phyloP scores from a whole-genome alignment of 2,888 invertebrate genomes.

The Drosophila sordidapex region DNA sequence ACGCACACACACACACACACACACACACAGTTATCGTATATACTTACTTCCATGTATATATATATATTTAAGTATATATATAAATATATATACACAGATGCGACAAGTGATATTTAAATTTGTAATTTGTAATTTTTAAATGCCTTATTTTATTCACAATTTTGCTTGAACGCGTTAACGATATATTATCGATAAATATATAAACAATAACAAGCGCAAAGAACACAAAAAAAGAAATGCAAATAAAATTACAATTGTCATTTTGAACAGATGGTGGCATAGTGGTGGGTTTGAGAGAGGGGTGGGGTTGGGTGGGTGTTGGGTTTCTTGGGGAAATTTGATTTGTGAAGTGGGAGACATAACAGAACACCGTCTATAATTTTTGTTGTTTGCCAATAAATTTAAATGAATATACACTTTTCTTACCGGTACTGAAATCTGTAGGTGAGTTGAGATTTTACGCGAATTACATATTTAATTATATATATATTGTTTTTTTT shows the following conservation, averaged over 20 bases:
- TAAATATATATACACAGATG: background rate
- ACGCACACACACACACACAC: background rate
- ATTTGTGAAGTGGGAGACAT: conserved; percentile 28
- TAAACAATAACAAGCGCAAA: background rate
- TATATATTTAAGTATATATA: conserved; percentile 7
- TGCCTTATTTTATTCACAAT: background rate
- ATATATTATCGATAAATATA: background rate
- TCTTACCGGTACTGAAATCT: conserved; percentile 84
- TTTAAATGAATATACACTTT: conserved; percentile 63
- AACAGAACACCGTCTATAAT: conserved; percentile 58
- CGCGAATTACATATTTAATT: conserved; percentile 30
- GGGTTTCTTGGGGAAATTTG: conserved; percentile 6
- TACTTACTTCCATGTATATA: conserved; percentile 3
- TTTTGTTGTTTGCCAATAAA: conserved; percentile 61
- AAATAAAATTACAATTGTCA: too few species aligned
- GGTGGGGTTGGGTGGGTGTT: background rate
- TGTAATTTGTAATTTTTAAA: background rate
- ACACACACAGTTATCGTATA: background rate
- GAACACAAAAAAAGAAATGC: background rate
- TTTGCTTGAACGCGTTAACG: background rate
- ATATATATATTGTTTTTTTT: conserved; percentile 24
- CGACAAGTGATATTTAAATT: background rate
- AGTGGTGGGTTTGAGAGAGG: background rate
- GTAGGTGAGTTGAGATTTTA: conserved; percentile 66
- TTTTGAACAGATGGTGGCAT: background rate